Evolutionary conservation across 1,140 invertebrate genomes (phyloP).

Genomic region (Aphidius ervi): DNA sequence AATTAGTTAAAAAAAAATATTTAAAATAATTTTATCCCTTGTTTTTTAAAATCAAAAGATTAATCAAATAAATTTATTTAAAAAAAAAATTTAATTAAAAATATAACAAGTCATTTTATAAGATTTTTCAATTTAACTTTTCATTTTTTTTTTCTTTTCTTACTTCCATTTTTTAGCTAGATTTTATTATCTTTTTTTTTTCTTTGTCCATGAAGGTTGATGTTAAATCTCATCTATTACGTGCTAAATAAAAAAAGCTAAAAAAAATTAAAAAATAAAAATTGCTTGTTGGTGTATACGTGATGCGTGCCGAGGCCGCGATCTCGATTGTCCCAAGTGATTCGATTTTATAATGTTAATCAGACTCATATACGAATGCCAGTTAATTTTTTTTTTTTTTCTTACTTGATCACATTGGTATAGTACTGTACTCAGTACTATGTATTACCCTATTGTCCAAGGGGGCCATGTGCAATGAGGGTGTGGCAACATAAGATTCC

Average conservation of each 20-base stretch:
- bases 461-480: conserved; percentile 53
- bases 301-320: conserved; percentile 21
- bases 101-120: not conserved
- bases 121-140: no score
- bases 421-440: not conserved
- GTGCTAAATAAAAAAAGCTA: conserved; percentile 19
- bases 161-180: no score
- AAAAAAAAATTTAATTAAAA: not conserved
- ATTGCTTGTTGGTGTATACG: conserved; percentile 27
- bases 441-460: conserved; percentile 4
- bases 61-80: not conserved
- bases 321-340: conserved; percentile 23
- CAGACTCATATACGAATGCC: conserved; percentile 28
- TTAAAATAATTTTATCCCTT: no score
- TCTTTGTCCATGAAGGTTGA: no score
- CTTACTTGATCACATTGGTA: not conserved
- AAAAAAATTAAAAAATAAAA: not conserved
- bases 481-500: conserved; percentile 48
- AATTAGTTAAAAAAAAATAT: no score
- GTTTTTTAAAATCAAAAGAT: no score
- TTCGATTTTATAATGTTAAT: conserved; percentile 44
- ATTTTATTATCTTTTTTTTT: no score
- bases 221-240: conserved; percentile 22
- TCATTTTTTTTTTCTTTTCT: no score
- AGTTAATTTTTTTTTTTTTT: conserved; percentile 24